Conservation (phyloP, 1,140 invertebrate genomes). For the Micrasema minimum region DNA sequence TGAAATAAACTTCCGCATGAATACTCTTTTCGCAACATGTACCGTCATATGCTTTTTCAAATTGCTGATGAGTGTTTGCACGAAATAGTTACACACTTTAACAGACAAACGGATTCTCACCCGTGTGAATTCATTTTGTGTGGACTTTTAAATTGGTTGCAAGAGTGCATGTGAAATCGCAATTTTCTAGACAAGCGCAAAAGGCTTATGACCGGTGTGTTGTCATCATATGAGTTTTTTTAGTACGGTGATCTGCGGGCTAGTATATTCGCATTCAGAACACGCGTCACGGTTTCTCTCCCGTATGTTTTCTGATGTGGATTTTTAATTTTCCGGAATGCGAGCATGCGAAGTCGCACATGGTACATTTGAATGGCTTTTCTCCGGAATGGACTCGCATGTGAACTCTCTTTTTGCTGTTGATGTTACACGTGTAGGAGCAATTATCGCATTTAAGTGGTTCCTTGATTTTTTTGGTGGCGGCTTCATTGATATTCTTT, state of each 20-base stretch:
- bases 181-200: conserved; percentile 21
- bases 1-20: conserved; percentile 17
- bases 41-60: conserved; percentile 23
- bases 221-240: conserved; percentile 27
- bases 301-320: conserved; percentile 41
- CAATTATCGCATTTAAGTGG: conserved; percentile 8
- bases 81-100: conserved; percentile 17
- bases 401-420: conserved; percentile 38
- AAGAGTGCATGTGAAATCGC: conserved; percentile 15
- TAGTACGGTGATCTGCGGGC: conserved; percentile 20
- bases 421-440: conserved; percentile 18
- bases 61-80: conserved; percentile 30
- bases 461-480: background rate
- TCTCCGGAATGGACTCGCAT: conserved; percentile 38
- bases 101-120: conserved; percentile 36
- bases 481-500: background rate
- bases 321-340: conserved; percentile 35
- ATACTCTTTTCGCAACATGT: conserved; percentile 7
- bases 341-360: conserved; percentile 38
- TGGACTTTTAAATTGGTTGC: conserved; percentile 31
- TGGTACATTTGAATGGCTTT: conserved; percentile 40
- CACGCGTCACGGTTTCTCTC: conserved; percentile 41
- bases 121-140: conserved; percentile 19
- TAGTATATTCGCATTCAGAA: conserved; percentile 30
- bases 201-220: conserved; percentile 36